These are phyloP conservation scores for Gymnothorax reevesii DNA, from an alignment of 2,797 vertebrate species.

Conservation along the genomic window DNA sequence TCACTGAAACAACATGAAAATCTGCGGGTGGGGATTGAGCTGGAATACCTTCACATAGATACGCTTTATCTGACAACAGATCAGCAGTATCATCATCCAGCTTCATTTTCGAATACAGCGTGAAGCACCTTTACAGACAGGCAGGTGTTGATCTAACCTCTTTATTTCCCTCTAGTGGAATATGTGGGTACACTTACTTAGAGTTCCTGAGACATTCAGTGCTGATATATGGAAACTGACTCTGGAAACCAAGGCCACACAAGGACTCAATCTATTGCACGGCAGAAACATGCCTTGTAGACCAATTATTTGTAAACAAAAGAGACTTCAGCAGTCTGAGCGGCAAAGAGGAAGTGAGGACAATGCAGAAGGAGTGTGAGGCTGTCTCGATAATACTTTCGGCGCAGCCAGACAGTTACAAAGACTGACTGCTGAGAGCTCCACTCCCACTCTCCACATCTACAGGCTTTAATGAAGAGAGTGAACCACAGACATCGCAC, in stretches of 20 bases:
- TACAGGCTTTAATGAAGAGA: not conserved
- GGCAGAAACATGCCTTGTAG: not conserved
- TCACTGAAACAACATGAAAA: not conserved
- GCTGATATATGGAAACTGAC: not conserved
- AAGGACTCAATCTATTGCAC: not conserved
- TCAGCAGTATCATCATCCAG: not conserved
- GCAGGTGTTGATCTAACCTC: not conserved
- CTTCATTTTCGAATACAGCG: not conserved
- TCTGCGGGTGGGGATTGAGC: not conserved
- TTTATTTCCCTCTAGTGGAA: constrained; percentile 6
- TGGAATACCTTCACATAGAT: not conserved
- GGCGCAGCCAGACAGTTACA: not conserved
- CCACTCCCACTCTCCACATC: not conserved
- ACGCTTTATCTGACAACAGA: not conserved
- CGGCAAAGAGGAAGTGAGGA: not conserved
- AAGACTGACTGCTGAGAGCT: not conserved
- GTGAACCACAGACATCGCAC: not conserved
- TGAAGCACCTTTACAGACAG: not conserved
- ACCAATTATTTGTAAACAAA: constrained; percentile 9
- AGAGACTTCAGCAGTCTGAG: not conserved
- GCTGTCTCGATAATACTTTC: not conserved
- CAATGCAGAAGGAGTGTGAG: not conserved
- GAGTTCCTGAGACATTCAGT: not conserved
- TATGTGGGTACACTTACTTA: not conserved
- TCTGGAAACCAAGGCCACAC: not conserved